Conservation (phyloP, 2,797 vertebrate species). For the Columba guinea region DNA sequence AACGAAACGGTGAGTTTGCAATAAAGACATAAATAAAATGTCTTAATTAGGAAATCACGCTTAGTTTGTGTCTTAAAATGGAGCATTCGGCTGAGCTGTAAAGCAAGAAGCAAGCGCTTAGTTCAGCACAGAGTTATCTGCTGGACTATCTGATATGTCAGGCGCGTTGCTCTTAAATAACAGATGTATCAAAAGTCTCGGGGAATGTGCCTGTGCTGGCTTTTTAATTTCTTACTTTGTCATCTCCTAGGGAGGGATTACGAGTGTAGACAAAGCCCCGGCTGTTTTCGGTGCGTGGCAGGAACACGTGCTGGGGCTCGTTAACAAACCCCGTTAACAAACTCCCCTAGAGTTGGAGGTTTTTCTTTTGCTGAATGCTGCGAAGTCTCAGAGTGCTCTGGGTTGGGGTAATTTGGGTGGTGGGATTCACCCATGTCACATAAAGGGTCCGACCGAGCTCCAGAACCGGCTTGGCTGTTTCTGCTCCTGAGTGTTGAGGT, state of each 20-base stretch:
- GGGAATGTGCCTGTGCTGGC: conserved; percentile 40
- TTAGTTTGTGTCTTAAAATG: neutral
- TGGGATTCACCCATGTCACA: neutral
- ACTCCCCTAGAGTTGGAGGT: too few relatives aligned
- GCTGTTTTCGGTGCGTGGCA: conserved; percentile 35
- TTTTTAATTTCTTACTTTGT: conserved; percentile 59
- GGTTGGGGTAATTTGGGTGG: fast-evolving
- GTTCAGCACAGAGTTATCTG: neutral
- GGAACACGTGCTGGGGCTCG: conserved; percentile 39
- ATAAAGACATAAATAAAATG: neutral
- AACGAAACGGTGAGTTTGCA: neutral
- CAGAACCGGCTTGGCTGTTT: neutral
- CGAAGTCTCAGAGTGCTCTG: fast-evolving
- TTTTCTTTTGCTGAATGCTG: neutral
- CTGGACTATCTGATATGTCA: neutral
- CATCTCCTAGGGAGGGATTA: conserved; percentile 53
- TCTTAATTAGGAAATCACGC: neutral
- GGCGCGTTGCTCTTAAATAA: neutral
- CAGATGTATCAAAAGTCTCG: neutral
- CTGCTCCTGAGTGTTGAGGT: neutral
- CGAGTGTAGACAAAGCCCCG: conserved; percentile 28
- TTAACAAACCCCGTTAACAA: neutral
- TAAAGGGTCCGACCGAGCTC: neutral
- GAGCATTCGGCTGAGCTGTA: neutral
- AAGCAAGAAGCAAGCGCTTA: neutral